phyloP scores from a whole-genome alignment of 2,113 vertebrate genomes.

The Burhinus bistriatus region DNA sequence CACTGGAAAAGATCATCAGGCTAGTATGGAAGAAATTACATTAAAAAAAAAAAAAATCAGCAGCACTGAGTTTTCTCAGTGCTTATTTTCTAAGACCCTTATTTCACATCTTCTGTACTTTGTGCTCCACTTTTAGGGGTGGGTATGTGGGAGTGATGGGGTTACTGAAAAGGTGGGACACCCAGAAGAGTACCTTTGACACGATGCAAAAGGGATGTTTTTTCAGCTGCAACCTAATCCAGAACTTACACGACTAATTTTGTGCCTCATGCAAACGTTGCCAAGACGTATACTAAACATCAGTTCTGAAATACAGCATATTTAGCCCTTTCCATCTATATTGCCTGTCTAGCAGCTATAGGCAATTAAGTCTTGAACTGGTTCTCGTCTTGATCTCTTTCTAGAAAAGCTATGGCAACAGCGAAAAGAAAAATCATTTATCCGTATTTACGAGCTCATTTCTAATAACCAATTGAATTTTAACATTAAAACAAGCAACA shows the following conservation, averaged over 20 bases:
- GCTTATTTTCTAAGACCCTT: not conserved
- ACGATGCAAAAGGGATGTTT: not conserved
- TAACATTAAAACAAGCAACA: not conserved
- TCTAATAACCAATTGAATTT: not conserved
- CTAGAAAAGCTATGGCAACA: not conserved
- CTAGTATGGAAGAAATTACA: not conserved
- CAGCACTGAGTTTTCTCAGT: not conserved
- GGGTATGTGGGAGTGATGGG: fast-evolving
- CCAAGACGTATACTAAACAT: not conserved
- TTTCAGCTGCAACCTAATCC: not conserved
- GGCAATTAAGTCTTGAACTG: not conserved
- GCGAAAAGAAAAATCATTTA: not conserved
- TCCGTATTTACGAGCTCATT: not conserved
- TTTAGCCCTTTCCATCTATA: not conserved
- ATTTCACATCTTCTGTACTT: not conserved
- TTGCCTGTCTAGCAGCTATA: not conserved
- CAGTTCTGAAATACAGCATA: not conserved
- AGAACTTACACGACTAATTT: not conserved
- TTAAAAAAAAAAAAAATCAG: not conserved
- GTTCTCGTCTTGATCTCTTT: not conserved
- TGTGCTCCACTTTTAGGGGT: not conserved
- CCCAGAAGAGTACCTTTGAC: not conserved
- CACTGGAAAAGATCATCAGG: not conserved
- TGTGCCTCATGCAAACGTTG: not conserved
- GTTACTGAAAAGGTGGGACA: not conserved